Percentiles rank a stretch among this genome's conserved stretches.
Conservation (phyloP, 2,113 vertebrate genomes). For the Grus americana region DNA sequence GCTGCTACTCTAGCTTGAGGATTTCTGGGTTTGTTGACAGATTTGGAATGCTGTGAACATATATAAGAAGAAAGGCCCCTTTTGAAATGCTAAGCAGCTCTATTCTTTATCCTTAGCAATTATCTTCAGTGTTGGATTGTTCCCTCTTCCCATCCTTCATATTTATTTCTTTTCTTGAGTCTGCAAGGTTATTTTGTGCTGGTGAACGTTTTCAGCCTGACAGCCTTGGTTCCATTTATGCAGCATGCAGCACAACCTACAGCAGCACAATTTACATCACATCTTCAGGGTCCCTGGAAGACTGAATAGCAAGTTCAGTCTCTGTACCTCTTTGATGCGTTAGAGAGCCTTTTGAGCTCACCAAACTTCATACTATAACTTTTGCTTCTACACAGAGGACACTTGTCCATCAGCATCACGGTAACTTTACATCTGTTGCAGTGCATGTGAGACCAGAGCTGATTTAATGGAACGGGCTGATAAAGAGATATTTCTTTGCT, state of each 20-base stretch:
- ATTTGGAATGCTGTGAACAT: background rate
- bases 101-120: slow-evolving; percentile 30
- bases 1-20: background rate
- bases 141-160: background rate
- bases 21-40: background rate
- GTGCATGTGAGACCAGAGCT: background rate
- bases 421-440: background rate
- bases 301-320: background rate
- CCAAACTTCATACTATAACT: background rate
- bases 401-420: background rate
- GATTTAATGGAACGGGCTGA: background rate
- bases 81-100: slow-evolving; percentile 57
- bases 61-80: background rate
- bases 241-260: background rate
- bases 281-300: background rate
- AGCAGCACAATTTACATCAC: background rate
- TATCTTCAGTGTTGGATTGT: background rate
- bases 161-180: background rate
- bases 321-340: background rate
- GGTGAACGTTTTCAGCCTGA: background rate
- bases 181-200: background rate
- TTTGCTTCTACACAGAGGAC: background rate
- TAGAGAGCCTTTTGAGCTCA: background rate
- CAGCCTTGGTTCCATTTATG: background rate
- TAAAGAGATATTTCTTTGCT: background rate